Base-by-base conservation (phyloP, 2,888 invertebrate genomes). In the Torymus aiolomorphi region DNA sequence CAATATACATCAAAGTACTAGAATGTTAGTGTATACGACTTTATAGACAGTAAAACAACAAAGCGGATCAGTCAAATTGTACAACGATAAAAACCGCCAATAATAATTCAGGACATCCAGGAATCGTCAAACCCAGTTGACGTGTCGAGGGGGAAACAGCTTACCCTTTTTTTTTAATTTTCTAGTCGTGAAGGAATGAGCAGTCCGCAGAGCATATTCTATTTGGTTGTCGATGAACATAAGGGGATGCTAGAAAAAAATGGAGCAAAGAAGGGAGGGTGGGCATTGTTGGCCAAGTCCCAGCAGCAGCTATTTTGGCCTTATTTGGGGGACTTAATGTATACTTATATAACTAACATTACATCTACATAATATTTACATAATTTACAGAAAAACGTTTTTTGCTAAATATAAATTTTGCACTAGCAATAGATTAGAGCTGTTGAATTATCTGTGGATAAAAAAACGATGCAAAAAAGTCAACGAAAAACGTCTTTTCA, bases 181-280 rank as follows among this genome's bases (percentile, higher is more conserved):
- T 63, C 20, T 18, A 20, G 20, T 42, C 0, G 1, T 1, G 24
- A 14, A 16, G 18, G 31, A 51, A 51, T 8, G 70, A 76, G 76
- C 63, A 70, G 76, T 76, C 52, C 56, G 62, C 76, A 63, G 70
- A 24, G 59, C 18, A 18, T 8, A 52, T 5, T 42, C 49, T 67
- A 12, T 56, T 49, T 59, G 56, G 4, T 51, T 63, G 51, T 18
- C 5, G 59, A 54, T 14, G 18, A 14, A 4, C n/a, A 76, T 49
- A 59, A 3, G 42, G 49, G 56, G 54, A 13, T 16, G 59, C 69
- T 76, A 56, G 62, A 76, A 76, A 56, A 76, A 57, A 49, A 2
- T 57, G 24, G 54, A 18, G 31, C 31, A 3, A 31, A 20, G 12
- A 16, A 61, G 59, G 16, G 8, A 49, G 18, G 57, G 57, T 18